Percentiles rank a stretch among this genome's conserved stretches.
Evolutionary conservation across 2,888 invertebrate genomes (phyloP).

Genomic region (Apamea anceps): DNA sequence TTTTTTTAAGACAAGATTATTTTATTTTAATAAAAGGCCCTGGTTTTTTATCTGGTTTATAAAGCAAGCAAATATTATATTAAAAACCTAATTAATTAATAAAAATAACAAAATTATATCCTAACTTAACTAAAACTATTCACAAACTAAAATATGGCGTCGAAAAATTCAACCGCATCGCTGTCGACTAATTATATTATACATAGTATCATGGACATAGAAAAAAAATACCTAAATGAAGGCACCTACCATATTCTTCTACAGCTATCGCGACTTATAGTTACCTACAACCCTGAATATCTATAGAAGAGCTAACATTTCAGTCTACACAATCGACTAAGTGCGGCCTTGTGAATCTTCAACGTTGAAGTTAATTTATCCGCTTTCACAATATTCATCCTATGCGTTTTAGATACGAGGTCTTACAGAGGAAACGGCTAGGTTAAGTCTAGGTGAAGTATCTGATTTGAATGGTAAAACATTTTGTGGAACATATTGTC

Average conservation of each 20-base stretch:
- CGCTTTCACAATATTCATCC: slow-evolving; percentile 17
- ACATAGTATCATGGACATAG: too few relatives aligned
- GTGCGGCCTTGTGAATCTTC: slow-evolving; percentile 14
- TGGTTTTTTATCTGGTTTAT: background rate
- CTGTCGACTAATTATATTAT: too few relatives aligned
- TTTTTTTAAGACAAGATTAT: background rate
- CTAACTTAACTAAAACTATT: too few relatives aligned
- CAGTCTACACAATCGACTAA: background rate
- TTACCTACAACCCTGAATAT: background rate
- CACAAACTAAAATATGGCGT: too few relatives aligned
- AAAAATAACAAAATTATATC: too few relatives aligned
- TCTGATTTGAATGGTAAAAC: background rate
- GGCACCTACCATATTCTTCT: background rate
- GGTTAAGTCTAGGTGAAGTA: background rate
- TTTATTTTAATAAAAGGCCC: background rate
- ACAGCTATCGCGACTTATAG: background rate
- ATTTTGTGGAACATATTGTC: background rate
- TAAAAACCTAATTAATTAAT: too few relatives aligned
- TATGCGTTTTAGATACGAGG: slow-evolving; percentile 2
- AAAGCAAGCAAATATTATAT: too few relatives aligned
- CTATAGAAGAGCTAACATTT: background rate
- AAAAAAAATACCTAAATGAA: background rate
- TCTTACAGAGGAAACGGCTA: background rate
- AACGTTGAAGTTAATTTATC: slow-evolving; percentile 4
- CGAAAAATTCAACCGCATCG: too few relatives aligned